Evolutionary conservation across 2,888 invertebrate genomes (phyloP), one percentile per base, ranked within the genome.

Genomic region (Limnephilus lunatus): DNA sequence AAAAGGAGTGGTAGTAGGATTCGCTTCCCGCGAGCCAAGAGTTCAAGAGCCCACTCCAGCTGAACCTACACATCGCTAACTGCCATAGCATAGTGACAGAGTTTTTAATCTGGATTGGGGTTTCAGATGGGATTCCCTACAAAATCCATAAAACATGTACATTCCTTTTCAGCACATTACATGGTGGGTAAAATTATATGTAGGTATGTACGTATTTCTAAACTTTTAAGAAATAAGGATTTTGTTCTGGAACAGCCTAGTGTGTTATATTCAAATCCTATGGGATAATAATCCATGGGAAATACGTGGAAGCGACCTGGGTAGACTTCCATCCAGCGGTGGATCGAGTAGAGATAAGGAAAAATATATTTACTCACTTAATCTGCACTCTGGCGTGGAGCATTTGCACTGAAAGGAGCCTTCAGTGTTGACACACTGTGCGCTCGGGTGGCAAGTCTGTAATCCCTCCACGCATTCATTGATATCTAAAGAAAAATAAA

Each of bases 321-420:
- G 19, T 3, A 68, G 68, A 68, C 68, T 9, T 25, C 5, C 68
- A n/a, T 68, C 25, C 9, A 25, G 68, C 25, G 5, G 25, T n/a
- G 68, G 9, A 68, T 25, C 9, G 9, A 68, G n/a, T 68, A 68
- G 1, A 68, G 25, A 2, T 68, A 68, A 25, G 19, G 14, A 68
- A 68, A 19, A 15, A 53, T 53, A 53, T 53, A 68, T 68, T 9
- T n/a, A 91, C 96, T 95, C 94, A 97, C 97, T 97, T 94, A 97
- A 96, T 95, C 97, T 97, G 95, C 98, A 98, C 93, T 97, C 96
- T 92, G 96, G 95, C 53, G 95, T 95, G 90, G 97, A 96, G 95
- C 98, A 98, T 94, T 97, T 96, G 95, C 99, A 98, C 94, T 96
- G 96, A 95, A 98, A 98, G 91, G 98, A 97, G 89, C 99, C 98